Evolutionary conservation across 2,113 vertebrate genomes (phyloP).

Genomic region (Rana temporaria): DNA sequence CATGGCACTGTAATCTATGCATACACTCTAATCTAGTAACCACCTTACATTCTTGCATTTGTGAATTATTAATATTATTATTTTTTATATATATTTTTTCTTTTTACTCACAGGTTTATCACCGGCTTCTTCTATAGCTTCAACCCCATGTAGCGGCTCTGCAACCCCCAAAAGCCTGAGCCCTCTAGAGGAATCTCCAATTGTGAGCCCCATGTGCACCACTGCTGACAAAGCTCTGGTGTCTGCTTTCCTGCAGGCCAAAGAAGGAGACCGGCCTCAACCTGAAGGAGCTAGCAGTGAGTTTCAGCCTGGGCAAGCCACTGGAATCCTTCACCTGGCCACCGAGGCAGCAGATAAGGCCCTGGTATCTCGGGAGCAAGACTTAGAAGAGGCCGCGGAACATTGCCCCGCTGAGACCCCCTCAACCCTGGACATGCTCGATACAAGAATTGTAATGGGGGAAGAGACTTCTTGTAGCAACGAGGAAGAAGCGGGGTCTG

Average conservation of each 20-base stretch:
- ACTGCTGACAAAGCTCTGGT: conserved; percentile 67
- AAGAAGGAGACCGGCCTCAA: conserved; percentile 79
- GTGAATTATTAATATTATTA: background rate
- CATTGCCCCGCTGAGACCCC: conserved; percentile 59
- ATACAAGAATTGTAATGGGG: conserved; percentile 88
- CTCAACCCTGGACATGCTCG: conserved; percentile 69
- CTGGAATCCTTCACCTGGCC: conserved; percentile 59
- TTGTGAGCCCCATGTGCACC: conserved; percentile 58
- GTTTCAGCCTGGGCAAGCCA: conserved; percentile 58
- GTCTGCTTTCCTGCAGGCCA: conserved; percentile 64
- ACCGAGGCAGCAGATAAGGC: conserved; percentile 57
- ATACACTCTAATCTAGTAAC: background rate
- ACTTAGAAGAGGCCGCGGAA: conserved; percentile 69
- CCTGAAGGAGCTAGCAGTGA: conserved; percentile 87
- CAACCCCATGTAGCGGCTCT: conserved; percentile 76
- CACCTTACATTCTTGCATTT: background rate
- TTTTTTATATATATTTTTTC: no score
- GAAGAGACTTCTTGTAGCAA: conserved; percentile 81
- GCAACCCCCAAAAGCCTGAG: conserved; percentile 74
- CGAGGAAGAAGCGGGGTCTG: conserved; percentile 66
- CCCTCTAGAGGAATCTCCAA: conserved; percentile 74
- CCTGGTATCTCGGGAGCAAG: conserved; percentile 65
- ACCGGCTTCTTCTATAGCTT: conserved; percentile 73
- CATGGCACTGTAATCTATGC: background rate
- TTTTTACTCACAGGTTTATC: conserved; percentile 71